These are phyloP conservation scores for Pocillopora grandis DNA, from an alignment of 92 coral and sea anemone species.

Conservation along the genomic window DNA sequence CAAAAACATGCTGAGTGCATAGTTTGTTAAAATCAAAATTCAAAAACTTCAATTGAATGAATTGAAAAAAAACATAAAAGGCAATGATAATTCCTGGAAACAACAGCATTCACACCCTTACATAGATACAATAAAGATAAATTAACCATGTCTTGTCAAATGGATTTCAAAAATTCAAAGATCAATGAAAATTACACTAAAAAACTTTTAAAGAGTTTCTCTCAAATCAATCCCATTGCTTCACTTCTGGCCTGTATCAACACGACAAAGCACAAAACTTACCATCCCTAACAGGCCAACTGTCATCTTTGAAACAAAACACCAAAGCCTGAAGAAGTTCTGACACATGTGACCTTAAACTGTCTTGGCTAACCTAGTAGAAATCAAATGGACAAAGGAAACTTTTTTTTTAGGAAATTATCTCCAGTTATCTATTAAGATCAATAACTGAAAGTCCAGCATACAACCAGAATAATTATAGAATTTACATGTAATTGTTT, in stretches of 20 bases:
- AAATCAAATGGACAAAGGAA: background rate
- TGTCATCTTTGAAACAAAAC: conserved; percentile 92
- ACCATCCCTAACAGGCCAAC: conserved; percentile 99
- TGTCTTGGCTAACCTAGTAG: conserved; percentile 76
- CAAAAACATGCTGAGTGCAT: no score
- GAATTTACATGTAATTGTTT: background rate
- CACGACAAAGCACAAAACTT: background rate
- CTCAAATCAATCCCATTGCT: no score
- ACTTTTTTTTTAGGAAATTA: background rate
- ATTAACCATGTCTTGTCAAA: no score
- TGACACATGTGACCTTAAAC: conserved; percentile 71
- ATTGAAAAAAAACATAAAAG: background rate
- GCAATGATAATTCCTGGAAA: no score
- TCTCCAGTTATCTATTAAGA: background rate
- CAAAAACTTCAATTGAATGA: background rate
- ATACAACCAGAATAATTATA: no score
- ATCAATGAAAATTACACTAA: no score
- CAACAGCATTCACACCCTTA: no score
- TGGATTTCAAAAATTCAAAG: no score
- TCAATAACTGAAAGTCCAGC: background rate
- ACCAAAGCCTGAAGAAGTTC: conserved; percentile 83
- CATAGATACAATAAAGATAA: no score
- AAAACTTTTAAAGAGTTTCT: no score
- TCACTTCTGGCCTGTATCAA: no score
- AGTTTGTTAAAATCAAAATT: no score